Base-by-base conservation (phyloP, 2,888 invertebrate species). In the Bombylius major region DNA sequence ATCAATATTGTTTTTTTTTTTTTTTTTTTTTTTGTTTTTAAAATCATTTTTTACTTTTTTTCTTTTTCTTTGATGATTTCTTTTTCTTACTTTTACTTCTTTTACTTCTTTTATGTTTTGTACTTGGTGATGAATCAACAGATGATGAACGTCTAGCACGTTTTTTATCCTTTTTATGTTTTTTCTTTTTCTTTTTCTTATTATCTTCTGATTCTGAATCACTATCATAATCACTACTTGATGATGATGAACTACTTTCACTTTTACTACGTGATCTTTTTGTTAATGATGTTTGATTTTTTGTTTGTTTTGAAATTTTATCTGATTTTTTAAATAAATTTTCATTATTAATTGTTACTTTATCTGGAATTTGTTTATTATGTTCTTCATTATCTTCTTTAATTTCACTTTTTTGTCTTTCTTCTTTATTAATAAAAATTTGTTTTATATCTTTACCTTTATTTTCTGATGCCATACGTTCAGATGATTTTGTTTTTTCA, bases 361-460 rank as follows among this genome's bases (percentile, higher is more conserved):
- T 69, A 65, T 64, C 34, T 71, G 71, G 8, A 53, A 56, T 55
- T 39, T 52, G 42, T 54, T 76, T 75, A 62, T 85, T 84, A 31
- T 76, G 79, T 58, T 85, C 84, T 65, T 78, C 82, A 61, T 86
- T 86, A 69, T 87, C 86, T 67, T 87, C 86, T 0, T 86, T 86
- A 65, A 84, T 86, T 66, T 86, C 86, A 65, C 78, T 83, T 0
- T 85, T 80, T 71, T 87, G 71, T 7, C 81, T 80, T 9, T 83
- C 80, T 64, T 85, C 83, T 63, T 86, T 83, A 60, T 82, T 79
- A 31, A 45, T 39, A 14, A 23, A 48, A 6, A 47, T 47, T 44
- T 68, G 67, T 32, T 69, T 66, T 0, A 65, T 59, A 11, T 64
- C 57, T 56, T 59, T 63, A 9, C 51, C 51, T 9, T 62, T 58